Base-by-base conservation (phyloP, 1,140 invertebrate species). In the Onthophagus taurus region DNA sequence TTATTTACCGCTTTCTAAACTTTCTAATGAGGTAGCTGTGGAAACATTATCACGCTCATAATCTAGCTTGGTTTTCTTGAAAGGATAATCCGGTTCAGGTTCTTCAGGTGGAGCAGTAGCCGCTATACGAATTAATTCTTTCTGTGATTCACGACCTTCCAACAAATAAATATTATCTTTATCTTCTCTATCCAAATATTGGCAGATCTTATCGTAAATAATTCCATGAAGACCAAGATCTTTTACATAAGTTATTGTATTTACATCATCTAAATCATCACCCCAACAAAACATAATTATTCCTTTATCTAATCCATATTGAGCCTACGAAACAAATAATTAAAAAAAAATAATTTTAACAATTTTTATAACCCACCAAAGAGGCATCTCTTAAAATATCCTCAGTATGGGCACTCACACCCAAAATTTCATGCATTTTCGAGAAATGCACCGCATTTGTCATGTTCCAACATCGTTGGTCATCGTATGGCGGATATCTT, bases 211-310 rank as follows among this genome's bases (percentile, higher is more conserved):
- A 62, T 97, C 92, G 62, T 93, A 95, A 56, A 96, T 95, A 21
- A 96, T 83, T 30, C 85, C 92, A 61, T 96, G 87, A 16, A 95
- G 72, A 3, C 90, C 90, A 36, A 91, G 70, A 50, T 83, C 73
- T 65, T 93, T 93, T 0, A 96, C 70, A 56, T 82, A 75, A 51
- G 82, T 81, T 30, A 95, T 91, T 1, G 85, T 88, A n/a, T 79
- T 77, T 44, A 80, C 79, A 61, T 89, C 81, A 54, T 95, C 94
- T 58, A 92, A 93, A 60, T 94, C 89, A 60, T 96, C 90, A 4
- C 93, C 93, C 93, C 93, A 97, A 60, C 89, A 93, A 61, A 97
- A 97, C 30, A 95, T 77, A 2, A 94, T 77, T 13, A 96, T 70
- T 11, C 84, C 83, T 19, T 78, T 72, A 50, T 84, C 75, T 50